phyloP scores from a whole-genome alignment of 2,888 invertebrate genomes.

The Sceliomorpha sp. region DNA sequence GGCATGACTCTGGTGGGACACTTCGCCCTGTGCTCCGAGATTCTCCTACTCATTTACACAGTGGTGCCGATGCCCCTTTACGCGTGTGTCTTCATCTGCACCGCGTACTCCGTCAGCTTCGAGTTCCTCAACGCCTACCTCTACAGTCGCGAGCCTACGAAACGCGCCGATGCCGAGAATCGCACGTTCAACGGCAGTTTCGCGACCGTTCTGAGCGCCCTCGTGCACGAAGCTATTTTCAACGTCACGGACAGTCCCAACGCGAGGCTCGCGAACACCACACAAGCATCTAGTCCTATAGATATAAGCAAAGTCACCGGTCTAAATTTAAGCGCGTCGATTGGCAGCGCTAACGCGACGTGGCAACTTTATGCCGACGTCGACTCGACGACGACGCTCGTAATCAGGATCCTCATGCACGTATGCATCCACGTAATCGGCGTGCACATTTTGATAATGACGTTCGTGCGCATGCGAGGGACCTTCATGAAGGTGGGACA shows the following conservation, averaged over 20 bases:
- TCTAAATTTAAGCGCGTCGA: too few relatives aligned
- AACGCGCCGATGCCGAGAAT: constrained; percentile 4
- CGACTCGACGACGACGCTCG: constrained; percentile 78
- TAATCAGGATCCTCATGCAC: constrained; percentile 89
- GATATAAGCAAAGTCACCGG: neutral
- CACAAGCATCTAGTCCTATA: neutral
- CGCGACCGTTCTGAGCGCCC: neutral
- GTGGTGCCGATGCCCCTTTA: constrained; percentile 95
- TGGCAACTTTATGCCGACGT: constrained; percentile 48
- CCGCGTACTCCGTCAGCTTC: constrained; percentile 91
- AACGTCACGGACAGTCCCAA: constrained; percentile 1
- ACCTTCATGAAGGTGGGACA: constrained; percentile 98
- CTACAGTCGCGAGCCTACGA: constrained; percentile 58
- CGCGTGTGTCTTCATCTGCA: constrained; percentile 89
- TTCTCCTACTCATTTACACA: constrained; percentile 94
- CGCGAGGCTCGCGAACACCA: neutral
- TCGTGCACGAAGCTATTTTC: too few relatives aligned
- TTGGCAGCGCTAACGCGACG: constrained; percentile 12
- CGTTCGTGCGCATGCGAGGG: constrained; percentile 94
- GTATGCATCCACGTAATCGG: constrained; percentile 95
- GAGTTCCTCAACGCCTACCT: constrained; percentile 85
- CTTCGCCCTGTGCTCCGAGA: constrained; percentile 91
- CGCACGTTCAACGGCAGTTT: neutral
- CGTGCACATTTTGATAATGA: constrained; percentile 95
- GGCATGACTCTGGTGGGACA: constrained; percentile 89